Percentiles rank a stretch among this genome's conserved stretches.
Evolutionary conservation across 2,888 invertebrate species (phyloP).

Genomic region (Ariolimax columbianus): DNA sequence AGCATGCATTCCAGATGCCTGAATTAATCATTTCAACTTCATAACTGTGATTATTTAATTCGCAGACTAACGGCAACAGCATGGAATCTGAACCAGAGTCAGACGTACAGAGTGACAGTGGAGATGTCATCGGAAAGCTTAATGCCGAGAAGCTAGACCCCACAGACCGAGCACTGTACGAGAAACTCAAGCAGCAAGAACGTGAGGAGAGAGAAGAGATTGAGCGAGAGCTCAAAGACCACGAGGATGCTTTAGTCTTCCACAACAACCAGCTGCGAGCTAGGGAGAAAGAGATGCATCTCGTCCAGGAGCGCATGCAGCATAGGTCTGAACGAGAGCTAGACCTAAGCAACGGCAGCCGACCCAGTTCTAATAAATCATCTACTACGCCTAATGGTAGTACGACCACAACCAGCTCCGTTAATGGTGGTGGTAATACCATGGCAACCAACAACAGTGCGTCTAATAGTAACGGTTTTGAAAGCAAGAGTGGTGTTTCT

Average conservation of each 20-base stretch:
- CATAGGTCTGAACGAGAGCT: constrained; percentile 53
- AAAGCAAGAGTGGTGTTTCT: not conserved
- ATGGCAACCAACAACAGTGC: constrained; percentile 1
- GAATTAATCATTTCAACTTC: no score
- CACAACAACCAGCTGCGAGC: constrained; percentile 70
- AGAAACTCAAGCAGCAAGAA: constrained; percentile 77
- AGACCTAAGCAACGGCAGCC: constrained; percentile 41
- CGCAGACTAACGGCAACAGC: constrained; percentile 42
- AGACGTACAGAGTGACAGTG: constrained; percentile 39
- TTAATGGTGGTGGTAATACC: not conserved
- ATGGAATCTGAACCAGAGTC: constrained; percentile 48
- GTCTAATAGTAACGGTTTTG: not conserved
- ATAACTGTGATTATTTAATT: not conserved
- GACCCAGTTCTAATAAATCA: constrained; percentile 32
- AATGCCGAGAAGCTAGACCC: constrained; percentile 72
- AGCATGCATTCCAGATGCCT: no score
- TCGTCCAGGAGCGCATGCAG: constrained; percentile 61
- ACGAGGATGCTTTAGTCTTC: constrained; percentile 72
- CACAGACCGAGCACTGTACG: constrained; percentile 74
- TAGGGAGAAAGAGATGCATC: constrained; percentile 67
- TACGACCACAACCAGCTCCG: not conserved
- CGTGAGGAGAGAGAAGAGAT: constrained; percentile 78
- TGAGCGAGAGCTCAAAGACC: constrained; percentile 78
- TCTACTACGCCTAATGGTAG: constrained; percentile 12
- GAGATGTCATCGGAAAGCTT: constrained; percentile 22